Evolutionary conservation across 1,140 invertebrate genomes (phyloP).

Genomic region (Limonius californicus): DNA sequence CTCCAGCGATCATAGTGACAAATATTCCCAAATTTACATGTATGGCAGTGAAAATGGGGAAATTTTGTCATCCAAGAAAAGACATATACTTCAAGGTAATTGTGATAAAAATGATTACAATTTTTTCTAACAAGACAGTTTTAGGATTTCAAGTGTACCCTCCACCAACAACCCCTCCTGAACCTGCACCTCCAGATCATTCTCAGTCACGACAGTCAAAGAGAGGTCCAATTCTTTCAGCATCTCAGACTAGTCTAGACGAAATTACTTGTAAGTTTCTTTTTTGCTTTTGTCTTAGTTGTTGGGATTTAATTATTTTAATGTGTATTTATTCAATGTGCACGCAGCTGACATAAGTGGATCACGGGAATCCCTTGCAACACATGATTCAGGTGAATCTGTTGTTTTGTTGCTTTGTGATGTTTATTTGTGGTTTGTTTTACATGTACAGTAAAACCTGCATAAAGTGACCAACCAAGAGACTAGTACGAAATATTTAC

Average conservation of each 20-base stretch:
- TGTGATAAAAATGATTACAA: neutral
- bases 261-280: slow-evolving; percentile 57
- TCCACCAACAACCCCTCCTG: slow-evolving; percentile 73
- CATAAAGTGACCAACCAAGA: too few species aligned
- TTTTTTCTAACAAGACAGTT: too few species aligned
- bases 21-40: slow-evolving; percentile 53
- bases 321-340: slow-evolving; percentile 1
- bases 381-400: slow-evolving; percentile 69
- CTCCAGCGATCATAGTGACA: slow-evolving; percentile 67
- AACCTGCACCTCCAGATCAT: slow-evolving; percentile 76
- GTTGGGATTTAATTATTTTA: too few species aligned
- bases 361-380: slow-evolving; percentile 71
- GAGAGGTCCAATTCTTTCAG: slow-evolving; percentile 45
- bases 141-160: slow-evolving; percentile 78
- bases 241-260: slow-evolving; percentile 63
- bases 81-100: slow-evolving; percentile 34
- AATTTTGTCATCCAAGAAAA: slow-evolving; percentile 41
- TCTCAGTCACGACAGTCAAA: slow-evolving; percentile 36
- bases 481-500: too few species aligned
- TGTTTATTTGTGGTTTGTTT: slow-evolving; percentile 21
- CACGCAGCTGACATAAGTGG: slow-evolving; percentile 69
- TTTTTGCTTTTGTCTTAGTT: neutral
- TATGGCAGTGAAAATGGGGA: slow-evolving; percentile 45
- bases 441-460: too few species aligned
- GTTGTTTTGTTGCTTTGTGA: slow-evolving; percentile 21